A percentile compares a stretch with the other conserved stretches of the same genome.
phyloP scores from a whole-genome alignment of 2,888 invertebrate genomes.

The Acanthacorydalis orientalis region DNA sequence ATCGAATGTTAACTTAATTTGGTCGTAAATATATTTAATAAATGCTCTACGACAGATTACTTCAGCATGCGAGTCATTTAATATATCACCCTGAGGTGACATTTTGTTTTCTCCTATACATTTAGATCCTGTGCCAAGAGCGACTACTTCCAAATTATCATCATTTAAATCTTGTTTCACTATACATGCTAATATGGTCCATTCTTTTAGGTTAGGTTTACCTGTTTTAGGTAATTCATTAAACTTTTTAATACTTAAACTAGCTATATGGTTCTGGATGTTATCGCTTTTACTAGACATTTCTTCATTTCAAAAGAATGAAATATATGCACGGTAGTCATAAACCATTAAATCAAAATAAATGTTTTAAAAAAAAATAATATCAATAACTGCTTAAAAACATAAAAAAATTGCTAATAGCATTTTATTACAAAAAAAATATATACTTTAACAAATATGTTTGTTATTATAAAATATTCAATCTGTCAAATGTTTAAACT shows the following conservation, averaged over 20 bases:
- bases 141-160: constrained; percentile 39
- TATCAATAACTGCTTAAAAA: too few relatives aligned
- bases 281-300: not conserved
- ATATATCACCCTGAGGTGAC: constrained; percentile 44
- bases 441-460: too few relatives aligned
- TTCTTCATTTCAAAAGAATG: too few relatives aligned
- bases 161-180: constrained; percentile 31
- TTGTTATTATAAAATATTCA: too few relatives aligned
- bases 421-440: too few relatives aligned
- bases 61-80: constrained; percentile 90
- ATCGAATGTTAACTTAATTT: constrained; percentile 30
- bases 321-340: too few relatives aligned
- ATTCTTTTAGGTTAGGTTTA: constrained; percentile 58
- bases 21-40: constrained; percentile 53
- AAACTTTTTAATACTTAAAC: constrained; percentile 38
- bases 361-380: too few relatives aligned
- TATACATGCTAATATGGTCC: constrained; percentile 71
- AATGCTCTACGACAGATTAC: constrained; percentile 71
- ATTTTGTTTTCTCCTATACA: constrained; percentile 62
- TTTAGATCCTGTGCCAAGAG: constrained; percentile 85
- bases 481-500: too few relatives aligned
- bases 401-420: too few relatives aligned
- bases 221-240: constrained; percentile 54
- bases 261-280: not conserved
- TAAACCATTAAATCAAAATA: too few relatives aligned